Conservation (phyloP, 2,113 vertebrate species). For the Hemicordylus capensis region DNA sequence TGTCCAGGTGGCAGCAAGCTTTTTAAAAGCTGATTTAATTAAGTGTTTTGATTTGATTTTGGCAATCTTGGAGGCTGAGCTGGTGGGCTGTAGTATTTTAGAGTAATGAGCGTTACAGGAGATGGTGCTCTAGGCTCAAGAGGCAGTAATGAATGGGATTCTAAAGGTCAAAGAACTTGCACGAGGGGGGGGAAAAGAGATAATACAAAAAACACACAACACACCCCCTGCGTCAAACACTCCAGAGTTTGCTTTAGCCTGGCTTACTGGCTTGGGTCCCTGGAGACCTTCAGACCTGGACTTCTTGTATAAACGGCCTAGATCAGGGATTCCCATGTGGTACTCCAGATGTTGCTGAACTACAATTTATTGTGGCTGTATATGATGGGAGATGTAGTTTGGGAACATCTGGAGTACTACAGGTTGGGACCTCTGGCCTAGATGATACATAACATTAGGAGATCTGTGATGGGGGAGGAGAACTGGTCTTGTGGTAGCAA, state of each 20-base stretch:
- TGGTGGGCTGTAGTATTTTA: slow-evolving; percentile 20
- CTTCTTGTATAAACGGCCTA: too few species aligned
- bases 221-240: background rate
- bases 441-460: too few species aligned
- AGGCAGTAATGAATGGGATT: background rate
- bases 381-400: too few species aligned
- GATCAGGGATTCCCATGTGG: too few species aligned
- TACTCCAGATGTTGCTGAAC: too few species aligned
- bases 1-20: slow-evolving; percentile 42
- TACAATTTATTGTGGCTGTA: too few species aligned
- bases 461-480: too few species aligned
- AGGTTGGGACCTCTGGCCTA: too few species aligned
- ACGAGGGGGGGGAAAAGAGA: background rate
- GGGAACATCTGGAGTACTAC: too few species aligned
- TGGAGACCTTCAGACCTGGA: too few species aligned
- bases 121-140: background rate
- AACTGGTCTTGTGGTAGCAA: too few species aligned
- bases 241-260: background rate
- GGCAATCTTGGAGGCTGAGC: slow-evolving; percentile 21
- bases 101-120: slow-evolving; percentile 15
- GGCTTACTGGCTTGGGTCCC: too few species aligned
- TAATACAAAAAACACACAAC: background rate
- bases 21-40: slow-evolving; percentile 62
- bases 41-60: slow-evolving; percentile 68
- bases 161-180: slow-evolving; percentile 7